phyloP scores from a whole-genome alignment of 2,888 invertebrate genomes.

The Lapara coniferarum region DNA sequence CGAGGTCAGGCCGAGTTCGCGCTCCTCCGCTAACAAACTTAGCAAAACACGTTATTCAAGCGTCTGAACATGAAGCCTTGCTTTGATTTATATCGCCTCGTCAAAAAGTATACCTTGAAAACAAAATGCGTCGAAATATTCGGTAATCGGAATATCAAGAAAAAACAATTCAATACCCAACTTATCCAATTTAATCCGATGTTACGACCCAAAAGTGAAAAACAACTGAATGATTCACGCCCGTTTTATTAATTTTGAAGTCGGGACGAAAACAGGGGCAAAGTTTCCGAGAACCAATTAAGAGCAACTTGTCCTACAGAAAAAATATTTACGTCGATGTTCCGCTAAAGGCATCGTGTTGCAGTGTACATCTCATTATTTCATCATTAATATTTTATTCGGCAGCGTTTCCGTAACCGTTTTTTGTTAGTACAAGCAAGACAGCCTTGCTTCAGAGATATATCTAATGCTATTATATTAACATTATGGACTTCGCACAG shows the following conservation, averaged over 20 bases:
- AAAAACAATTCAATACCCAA: slow-evolving; percentile 29
- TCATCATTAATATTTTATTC: slow-evolving; percentile 64
- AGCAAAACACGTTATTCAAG: slow-evolving; percentile 48
- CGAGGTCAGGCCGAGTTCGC: slow-evolving; percentile 55
- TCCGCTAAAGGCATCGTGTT: slow-evolving; percentile 49
- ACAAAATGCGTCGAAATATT: not conserved
- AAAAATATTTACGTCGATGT: slow-evolving; percentile 45
- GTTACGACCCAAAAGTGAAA: slow-evolving; percentile 35
- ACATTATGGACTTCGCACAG: slow-evolving; percentile 32
- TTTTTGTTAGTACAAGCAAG: slow-evolving; percentile 1
- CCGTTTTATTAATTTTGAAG: slow-evolving; percentile 35
- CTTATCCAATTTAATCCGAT: slow-evolving; percentile 39
- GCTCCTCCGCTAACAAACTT: slow-evolving; percentile 55
- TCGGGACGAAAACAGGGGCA: slow-evolving; percentile 30
- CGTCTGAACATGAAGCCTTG: slow-evolving; percentile 20
- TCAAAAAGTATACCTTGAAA: not conserved
- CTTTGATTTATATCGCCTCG: not conserved
- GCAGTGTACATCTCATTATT: slow-evolving; percentile 58
- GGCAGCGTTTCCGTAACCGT: slow-evolving; percentile 28
- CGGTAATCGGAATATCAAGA: not conserved
- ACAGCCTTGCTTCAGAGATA: not conserved
- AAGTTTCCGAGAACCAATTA: slow-evolving; percentile 60
- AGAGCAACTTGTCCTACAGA: slow-evolving; percentile 50
- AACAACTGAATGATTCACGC: slow-evolving; percentile 40
- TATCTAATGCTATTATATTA: slow-evolving; percentile 26